These are phyloP conservation scores for Neomorphus geoffroyi DNA, from an alignment of 2,797 vertebrate species.

Conservation along the genomic window DNA sequence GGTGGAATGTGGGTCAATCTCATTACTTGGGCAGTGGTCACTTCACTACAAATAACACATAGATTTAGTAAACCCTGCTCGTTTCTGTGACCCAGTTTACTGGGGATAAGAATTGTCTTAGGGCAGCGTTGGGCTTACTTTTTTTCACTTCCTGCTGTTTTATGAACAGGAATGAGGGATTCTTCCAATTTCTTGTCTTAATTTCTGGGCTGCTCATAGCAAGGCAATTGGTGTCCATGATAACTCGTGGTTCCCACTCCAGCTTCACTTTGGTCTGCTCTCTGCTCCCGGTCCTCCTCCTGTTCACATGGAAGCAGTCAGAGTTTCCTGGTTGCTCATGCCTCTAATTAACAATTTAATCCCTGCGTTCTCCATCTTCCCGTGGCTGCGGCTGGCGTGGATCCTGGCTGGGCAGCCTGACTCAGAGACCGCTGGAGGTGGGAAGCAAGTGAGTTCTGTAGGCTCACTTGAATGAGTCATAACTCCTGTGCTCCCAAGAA, in stretches of 20 bases:
- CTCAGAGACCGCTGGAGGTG: background rate
- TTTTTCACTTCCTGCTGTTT: background rate
- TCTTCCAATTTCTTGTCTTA: background rate
- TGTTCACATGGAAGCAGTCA: background rate
- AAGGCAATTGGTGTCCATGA: background rate
- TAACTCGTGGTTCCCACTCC: background rate
- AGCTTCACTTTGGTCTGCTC: background rate
- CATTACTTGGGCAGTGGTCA: background rate
- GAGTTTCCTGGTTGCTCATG: background rate
- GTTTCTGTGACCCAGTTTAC: background rate
- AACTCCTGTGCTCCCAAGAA: background rate
- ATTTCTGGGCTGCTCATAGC: background rate
- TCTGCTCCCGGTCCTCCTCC: background rate
- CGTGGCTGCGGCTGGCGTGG: too few species aligned
- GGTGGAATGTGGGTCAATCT: background rate
- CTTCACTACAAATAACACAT: background rate
- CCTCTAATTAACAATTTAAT: background rate
- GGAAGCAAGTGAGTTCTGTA: background rate
- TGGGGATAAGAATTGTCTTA: background rate
- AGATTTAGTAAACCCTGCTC: conserved; percentile 9
- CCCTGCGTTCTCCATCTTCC: background rate
- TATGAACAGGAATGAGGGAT: background rate
- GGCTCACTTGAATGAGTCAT: background rate
- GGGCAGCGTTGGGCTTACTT: background rate
- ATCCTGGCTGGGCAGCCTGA: background rate